phyloP scores from a whole-genome alignment of 1,140 invertebrate genomes.

The Zaprionus gabonicus region DNA sequence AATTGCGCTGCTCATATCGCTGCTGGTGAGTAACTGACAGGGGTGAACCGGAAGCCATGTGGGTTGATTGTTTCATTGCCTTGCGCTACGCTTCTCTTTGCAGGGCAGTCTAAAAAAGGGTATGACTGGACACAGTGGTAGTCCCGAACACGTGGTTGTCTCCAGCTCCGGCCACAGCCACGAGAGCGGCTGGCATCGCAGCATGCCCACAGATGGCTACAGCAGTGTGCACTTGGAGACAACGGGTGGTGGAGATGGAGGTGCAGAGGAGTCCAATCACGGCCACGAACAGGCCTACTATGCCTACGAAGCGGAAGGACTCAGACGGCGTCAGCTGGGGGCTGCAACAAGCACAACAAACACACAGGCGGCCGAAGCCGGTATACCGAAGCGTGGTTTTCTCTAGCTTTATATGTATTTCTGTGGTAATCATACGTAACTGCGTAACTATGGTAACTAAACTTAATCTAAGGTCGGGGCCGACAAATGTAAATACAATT shows the following conservation, averaged over 20 bases:
- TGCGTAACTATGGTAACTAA: conserved; percentile 65
- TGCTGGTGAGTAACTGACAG: conserved; percentile 84
- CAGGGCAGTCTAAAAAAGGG: conserved; percentile 87
- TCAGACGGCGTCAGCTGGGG: conserved; percentile 45
- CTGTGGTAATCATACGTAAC: conserved; percentile 54
- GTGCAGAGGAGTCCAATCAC: conserved; percentile 27
- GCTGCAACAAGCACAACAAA: conserved; percentile 6
- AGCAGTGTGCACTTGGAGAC: conserved; percentile 43
- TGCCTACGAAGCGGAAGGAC: conserved; percentile 52
- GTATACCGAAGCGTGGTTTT: conserved; percentile 45
- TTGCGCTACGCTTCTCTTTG: conserved; percentile 66
- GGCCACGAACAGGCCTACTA: conserved; percentile 53
- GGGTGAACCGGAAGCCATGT: not conserved
- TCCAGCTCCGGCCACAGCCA: conserved; percentile 85
- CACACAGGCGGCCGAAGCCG: conserved; percentile 2
- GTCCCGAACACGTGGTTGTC: conserved; percentile 86
- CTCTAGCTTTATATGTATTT: conserved; percentile 61
- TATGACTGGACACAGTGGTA: conserved; percentile 85
- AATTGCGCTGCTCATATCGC: conserved; percentile 88
- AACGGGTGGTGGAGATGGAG: conserved; percentile 1
- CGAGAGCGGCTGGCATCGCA: conserved; percentile 78
- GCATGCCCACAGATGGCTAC: conserved; percentile 69
- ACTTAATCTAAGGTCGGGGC: conserved; percentile 54
- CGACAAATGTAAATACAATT: conserved; percentile 73
- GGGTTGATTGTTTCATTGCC: conserved; percentile 42